Conservation (phyloP, 2,888 invertebrate species). For the Lymantria monacha region DNA sequence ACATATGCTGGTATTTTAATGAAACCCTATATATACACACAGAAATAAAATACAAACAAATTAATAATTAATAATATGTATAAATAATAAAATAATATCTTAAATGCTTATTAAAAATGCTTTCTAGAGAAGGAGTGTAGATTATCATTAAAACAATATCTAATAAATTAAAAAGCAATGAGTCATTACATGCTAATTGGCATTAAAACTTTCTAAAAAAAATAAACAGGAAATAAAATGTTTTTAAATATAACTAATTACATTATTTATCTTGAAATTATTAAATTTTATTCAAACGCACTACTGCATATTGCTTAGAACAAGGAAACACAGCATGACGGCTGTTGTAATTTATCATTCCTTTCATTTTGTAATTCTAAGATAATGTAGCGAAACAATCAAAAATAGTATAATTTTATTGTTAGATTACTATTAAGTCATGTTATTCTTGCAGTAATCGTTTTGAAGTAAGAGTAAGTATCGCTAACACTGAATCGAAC, state of each 20-base stretch:
- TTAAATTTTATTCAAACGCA: background rate
- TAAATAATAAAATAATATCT: background rate
- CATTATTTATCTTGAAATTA: background rate
- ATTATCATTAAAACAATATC: background rate
- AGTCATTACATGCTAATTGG: conserved; percentile 10
- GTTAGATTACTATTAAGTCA: no score
- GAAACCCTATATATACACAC: background rate
- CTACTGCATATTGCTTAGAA: background rate
- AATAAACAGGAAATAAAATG: background rate
- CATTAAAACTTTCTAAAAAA: background rate
- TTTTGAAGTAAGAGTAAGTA: no score
- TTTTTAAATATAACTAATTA: background rate
- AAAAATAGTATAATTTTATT: background rate
- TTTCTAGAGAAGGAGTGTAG: background rate
- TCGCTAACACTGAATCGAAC: no score
- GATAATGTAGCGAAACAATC: background rate
- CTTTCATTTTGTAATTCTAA: background rate
- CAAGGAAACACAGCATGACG: background rate
- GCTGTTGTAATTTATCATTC: background rate
- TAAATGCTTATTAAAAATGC: background rate
- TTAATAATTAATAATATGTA: background rate
- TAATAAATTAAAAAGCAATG: conserved; percentile 11
- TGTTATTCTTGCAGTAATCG: no score
- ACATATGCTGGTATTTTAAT: background rate
- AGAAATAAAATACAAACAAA: background rate